These are phyloP conservation scores for Rousettus madagascariensis DNA, from an alignment of 2,797 vertebrate genomes.

Conservation along the genomic window DNA sequence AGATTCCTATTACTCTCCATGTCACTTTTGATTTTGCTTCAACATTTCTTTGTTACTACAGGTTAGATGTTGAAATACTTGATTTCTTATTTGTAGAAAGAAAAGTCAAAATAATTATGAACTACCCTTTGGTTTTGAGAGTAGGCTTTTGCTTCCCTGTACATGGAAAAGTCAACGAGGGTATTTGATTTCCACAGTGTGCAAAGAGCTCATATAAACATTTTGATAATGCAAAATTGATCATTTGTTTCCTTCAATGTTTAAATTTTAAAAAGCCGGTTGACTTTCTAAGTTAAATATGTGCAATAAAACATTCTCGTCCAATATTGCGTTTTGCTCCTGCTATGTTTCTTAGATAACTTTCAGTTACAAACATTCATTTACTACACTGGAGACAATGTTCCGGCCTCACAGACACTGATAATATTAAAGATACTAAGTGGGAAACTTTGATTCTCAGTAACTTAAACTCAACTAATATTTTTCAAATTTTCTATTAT, in stretches of 20 bases:
- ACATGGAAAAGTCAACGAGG: neutral
- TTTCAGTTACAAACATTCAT: neutral
- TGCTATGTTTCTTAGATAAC: neutral
- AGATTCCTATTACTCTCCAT: constrained; percentile 21
- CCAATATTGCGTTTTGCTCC: neutral
- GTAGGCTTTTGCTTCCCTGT: neutral
- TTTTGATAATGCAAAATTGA: neutral
- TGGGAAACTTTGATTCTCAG: neutral
- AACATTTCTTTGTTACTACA: constrained; percentile 24
- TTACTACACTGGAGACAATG: neutral
- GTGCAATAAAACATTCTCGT: neutral
- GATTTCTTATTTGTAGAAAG: neutral
- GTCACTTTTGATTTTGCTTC: constrained; percentile 13
- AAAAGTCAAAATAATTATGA: neutral
- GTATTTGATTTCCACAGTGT: neutral
- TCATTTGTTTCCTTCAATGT: neutral
- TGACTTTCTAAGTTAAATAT: neutral
- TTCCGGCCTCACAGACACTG: rapidly evolving
- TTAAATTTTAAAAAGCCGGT: neutral
- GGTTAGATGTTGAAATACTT: constrained; percentile 33
- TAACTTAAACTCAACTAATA: neutral
- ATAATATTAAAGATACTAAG: neutral
- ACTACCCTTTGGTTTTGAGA: neutral
- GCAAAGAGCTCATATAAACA: neutral
- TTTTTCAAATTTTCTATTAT: neutral